phyloP scores from a whole-genome alignment of 2,888 invertebrate genomes.

The Cosmopolites sordidus region DNA sequence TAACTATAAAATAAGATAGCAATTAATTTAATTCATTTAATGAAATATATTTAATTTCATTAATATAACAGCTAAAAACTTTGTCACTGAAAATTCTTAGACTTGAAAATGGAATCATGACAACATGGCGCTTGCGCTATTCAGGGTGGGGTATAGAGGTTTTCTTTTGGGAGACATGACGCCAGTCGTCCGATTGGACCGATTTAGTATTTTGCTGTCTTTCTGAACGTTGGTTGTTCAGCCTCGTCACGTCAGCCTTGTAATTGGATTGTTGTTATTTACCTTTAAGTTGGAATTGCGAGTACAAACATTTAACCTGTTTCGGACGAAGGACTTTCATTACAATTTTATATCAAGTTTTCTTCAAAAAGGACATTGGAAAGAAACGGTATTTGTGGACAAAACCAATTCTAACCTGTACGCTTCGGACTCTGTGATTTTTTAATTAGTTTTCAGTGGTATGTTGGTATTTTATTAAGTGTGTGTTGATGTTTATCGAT shows the following conservation, averaged over 20 bases:
- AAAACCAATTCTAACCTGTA: conserved; percentile 35
- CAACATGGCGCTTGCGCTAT: conserved; percentile 37
- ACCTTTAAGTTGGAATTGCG: conserved; percentile 14
- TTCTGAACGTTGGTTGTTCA: conserved; percentile 15
- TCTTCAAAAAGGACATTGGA: conserved; percentile 10
- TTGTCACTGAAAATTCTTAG: conserved; percentile 20
- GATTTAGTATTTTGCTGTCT: conserved; percentile 21
- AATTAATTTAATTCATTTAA: too few species aligned
- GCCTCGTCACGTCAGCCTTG: conserved; percentile 16
- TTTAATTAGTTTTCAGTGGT: conserved; percentile 28
- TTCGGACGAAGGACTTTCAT: neutral
- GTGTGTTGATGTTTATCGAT: conserved; percentile 29
- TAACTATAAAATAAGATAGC: too few species aligned
- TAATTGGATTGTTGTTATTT: conserved; percentile 22
- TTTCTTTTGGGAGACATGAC: conserved; percentile 23
- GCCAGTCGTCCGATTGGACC: conserved; percentile 19
- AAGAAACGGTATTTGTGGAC: conserved; percentile 18
- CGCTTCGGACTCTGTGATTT: conserved; percentile 31
- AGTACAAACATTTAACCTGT: conserved; percentile 17
- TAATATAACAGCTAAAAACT: neutral
- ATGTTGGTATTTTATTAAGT: conserved; percentile 28
- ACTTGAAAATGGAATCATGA: conserved; percentile 30
- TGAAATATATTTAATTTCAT: too few species aligned
- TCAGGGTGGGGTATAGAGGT: conserved; percentile 34
- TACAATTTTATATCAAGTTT: conserved; percentile 2